Conservation (phyloP, 1,140 invertebrate genomes). For the Calosoma granatense region DNA sequence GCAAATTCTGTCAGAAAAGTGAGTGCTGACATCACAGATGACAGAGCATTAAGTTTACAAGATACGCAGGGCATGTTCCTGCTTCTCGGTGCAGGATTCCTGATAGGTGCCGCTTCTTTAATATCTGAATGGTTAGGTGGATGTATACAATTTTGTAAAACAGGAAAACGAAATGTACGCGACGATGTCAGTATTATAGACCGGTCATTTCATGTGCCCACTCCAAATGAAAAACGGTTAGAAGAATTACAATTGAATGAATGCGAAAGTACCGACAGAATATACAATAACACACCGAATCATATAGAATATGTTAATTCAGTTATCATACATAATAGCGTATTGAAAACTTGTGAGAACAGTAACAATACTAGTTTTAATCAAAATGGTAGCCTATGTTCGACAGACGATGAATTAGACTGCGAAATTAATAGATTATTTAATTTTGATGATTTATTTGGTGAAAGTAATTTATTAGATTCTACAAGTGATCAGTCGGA, state of each 20-base stretch:
- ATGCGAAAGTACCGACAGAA: background rate
- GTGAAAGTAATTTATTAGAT: slow-evolving; percentile 8
- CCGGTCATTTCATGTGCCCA: slow-evolving; percentile 21
- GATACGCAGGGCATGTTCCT: slow-evolving; percentile 72
- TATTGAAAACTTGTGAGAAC: background rate
- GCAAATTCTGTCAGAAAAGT: slow-evolving; percentile 22
- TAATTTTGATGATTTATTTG: slow-evolving; percentile 17
- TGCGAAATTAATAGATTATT: slow-evolving; percentile 16
- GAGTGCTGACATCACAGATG: slow-evolving; percentile 39
- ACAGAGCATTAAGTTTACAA: slow-evolving; percentile 56
- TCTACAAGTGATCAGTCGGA: background rate
- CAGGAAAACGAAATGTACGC: no score
- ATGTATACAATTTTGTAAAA: slow-evolving; percentile 43
- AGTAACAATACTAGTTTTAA: slow-evolving; percentile 5
- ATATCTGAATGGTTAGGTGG: slow-evolving; percentile 53
- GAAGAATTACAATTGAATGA: background rate
- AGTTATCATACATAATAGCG: slow-evolving; percentile 9
- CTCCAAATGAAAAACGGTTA: slow-evolving; percentile 19
- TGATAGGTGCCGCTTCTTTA: slow-evolving; percentile 43
- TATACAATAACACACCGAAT: no score
- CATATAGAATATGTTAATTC: no score
- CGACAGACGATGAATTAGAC: no score
- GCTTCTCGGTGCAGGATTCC: slow-evolving; percentile 53
- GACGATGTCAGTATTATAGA: slow-evolving; percentile 20
- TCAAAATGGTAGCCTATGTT: no score